Base-by-base conservation (phyloP, 2,113 vertebrate genomes). In the Petrocephalus zakoni region DNA sequence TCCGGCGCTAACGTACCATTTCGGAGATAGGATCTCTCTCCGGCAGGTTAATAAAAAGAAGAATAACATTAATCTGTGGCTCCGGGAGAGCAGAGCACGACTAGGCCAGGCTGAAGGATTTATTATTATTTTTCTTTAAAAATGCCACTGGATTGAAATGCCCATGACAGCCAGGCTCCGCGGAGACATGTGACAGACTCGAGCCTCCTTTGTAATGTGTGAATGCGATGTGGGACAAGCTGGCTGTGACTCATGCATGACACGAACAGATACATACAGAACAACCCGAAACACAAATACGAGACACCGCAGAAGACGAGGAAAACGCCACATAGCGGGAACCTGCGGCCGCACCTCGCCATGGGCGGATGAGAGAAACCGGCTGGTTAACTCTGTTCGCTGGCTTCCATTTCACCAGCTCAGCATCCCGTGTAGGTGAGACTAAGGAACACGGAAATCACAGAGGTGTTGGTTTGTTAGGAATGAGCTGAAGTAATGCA, bases 41-140 rank as follows among this genome's bases (percentile, higher is more conserved):
- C n/a, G 34, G 49, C 52, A 56, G 19, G 87, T 29, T 78, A 81
- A 78, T 51, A 42, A 88, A 52, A 37, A 22, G n/a, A 34, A 17
- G 87, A 82, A 55, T 88, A 88, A 88, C 87, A 52, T 81, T 88
- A 52, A 55, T 56, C 72, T 34, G 47, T 25, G 34, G 9, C 87
- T 88, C 87, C 51, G 37, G 51, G 34, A 37, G 11, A 52, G 5
- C 21, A 37, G 8, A 52, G 75, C 34, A n/a, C 2, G 4, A 19
- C 49, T 29, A 17, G 84, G 72, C 29, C 17, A 3, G 22, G 49
- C 87, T 25, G 15, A 81, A 52, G 1, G 15, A 13, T 53, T 19
- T 29, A 46, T 55, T 29, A 13, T 42, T 87, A 68, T 8, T 64
- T 51, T 34, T 78, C 29, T 42, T 42, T 2, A 42, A 3, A 52